phyloP scores from a whole-genome alignment of 2,113 vertebrate genomes.

The Toxostoma redivivum region DNA sequence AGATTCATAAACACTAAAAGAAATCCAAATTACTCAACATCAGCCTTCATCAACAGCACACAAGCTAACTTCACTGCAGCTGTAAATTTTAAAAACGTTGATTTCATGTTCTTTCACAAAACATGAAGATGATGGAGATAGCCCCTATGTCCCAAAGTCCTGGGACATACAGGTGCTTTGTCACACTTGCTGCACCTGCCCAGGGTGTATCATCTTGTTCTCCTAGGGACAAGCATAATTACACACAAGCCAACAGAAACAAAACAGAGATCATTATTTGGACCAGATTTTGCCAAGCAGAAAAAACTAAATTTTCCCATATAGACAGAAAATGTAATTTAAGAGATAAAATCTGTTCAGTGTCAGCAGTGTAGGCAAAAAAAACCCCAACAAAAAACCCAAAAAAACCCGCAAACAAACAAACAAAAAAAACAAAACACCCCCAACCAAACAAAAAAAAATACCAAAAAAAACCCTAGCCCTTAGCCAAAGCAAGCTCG shows the following conservation, averaged over 20 bases:
- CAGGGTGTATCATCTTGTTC: background rate
- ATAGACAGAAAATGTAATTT: constrained; percentile 47
- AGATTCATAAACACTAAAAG: background rate
- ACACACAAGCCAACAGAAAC: background rate
- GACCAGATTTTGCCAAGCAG: constrained; percentile 30
- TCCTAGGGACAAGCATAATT: background rate
- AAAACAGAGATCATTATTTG: constrained; percentile 1
- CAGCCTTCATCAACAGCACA: background rate
- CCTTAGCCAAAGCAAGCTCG: constrained; percentile 33
- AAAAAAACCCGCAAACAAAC: background rate
- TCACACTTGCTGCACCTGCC: background rate
- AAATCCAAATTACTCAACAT: background rate
- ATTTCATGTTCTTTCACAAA: background rate
- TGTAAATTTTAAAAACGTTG: background rate
- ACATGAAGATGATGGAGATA: background rate
- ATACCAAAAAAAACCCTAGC: background rate
- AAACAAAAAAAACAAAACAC: background rate
- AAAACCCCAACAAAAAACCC: too few relatives aligned
- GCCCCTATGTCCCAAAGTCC: background rate
- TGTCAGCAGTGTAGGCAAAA: background rate
- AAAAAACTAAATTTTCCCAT: constrained; percentile 9
- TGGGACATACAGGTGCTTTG: background rate
- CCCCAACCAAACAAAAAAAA: background rate
- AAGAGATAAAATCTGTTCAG: constrained; percentile 45
- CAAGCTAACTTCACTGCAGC: background rate